Evolutionary conservation across 2,113 vertebrate genomes (phyloP), one percentile per base, ranked within the genome.

Genomic region (Odobenus rosmarus): DNA sequence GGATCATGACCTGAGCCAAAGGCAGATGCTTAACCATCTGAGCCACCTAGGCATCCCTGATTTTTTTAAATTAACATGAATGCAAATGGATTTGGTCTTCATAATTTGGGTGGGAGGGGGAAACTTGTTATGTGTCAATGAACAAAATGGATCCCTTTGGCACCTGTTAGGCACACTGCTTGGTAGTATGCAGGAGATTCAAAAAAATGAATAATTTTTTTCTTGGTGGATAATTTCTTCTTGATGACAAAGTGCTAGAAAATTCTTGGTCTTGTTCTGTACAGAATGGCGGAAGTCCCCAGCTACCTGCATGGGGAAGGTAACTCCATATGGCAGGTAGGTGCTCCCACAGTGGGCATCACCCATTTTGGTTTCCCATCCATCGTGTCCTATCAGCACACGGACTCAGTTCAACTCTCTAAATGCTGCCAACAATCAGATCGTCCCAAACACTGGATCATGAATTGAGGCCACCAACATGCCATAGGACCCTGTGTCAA

Each of bases 301-400:
- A 51, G 14, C 8, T 28, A 61, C 64, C 7, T 19, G 31, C 6
- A 5, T 10, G 46, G 76, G 62, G 39, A 51, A n/a, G 10, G 55
- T 3, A 39, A 62, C 8, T 15, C 21, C 33, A 31, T 51, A 33
- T 10, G 64, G 57, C 69, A n/a, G 19, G 79, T 1, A 36, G 10
- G 18, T 3, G 1, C 19, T 13, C 13, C 59, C 7, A 21, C 77
- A 13, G 1, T 1, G 0, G 1, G 24, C 10, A 31, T 3, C 0
- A 15, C 28, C 24, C 80, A 46, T 0, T 0, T 0, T 46, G 59
- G 49, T 26, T 8, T 51, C 74, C 55, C 28, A 7, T 10, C 26
- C 21, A 31, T 2, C 28, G 16, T 0, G 28, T 36, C 28, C 33
- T 4, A 36, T 23, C 4, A 64, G 72, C 69, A 64, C 46, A 24